Base-by-base conservation (phyloP, 2,113 vertebrate genomes). In the Microtus richardsoni region DNA sequence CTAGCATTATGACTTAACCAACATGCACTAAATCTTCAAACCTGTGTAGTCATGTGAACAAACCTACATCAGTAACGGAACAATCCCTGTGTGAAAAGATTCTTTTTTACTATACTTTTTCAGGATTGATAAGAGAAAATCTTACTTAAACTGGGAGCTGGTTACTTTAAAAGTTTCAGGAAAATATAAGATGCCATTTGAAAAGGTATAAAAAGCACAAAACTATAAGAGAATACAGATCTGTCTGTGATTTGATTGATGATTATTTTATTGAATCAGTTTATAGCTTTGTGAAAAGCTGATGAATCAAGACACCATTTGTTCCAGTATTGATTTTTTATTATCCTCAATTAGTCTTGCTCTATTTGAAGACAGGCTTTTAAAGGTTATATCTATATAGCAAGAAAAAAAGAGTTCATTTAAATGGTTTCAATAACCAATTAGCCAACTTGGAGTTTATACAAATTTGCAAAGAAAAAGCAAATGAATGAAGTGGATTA, bases 261-360 rank as follows among this genome's bases (percentile, higher is more conserved):
- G 75, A 91, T 88, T 91, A 3, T 83, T 96, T 71, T 39, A 92
- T 11, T 89, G 41, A 90, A 75, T 74, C 64, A 64, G 87, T 71
- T 24, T 89, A 77, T 39, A 92, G 44, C 16, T 96, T 96, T 74
- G 78, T 73, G 17, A 93, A 95, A 95, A 58, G 62, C 13, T 86
- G 91, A 90, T 82, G 47, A 93, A 94, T 91, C 73, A 92, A 93
- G 93, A 52, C 10, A 78, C 13, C 39, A 91, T 88, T 96, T 90
- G 79, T 66, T 75, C 39, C 58, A 73, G 11, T 12, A 95, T 47
- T 95, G 60, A 92, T 91, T 60, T 90, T 93, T 94, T 54, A 92
- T 96, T 93, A 92, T 30, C 9, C 44, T 24, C 79, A 83, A 96
- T 91, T 91, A 91, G 52, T 92, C 85, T 93, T 88, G 4, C 44